Evolutionary conservation across 2,888 invertebrate genomes (phyloP).

Genomic region (Diaprepes abbreviatus): DNA sequence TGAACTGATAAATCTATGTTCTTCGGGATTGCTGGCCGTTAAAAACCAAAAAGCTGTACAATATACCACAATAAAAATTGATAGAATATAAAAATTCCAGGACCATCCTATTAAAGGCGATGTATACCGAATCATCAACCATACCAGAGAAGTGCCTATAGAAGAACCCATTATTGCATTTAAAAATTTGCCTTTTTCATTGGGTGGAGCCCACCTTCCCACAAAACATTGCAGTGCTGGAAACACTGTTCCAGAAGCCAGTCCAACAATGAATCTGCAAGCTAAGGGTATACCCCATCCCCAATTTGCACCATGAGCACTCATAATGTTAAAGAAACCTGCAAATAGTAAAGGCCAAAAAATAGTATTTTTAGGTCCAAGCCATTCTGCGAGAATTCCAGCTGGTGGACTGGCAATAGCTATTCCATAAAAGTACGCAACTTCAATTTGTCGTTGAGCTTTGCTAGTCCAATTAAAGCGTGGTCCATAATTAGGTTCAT

Average conservation of each 20-base stretch:
- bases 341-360: slow-evolving; percentile 27
- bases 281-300: slow-evolving; percentile 28
- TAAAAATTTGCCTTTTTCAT: slow-evolving; percentile 41
- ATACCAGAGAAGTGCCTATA: slow-evolving; percentile 29
- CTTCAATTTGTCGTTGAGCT: slow-evolving; percentile 23
- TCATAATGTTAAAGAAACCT: slow-evolving; percentile 18
- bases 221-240: slow-evolving; percentile 33
- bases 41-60: slow-evolving; percentile 32
- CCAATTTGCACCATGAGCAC: slow-evolving; percentile 27
- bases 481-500: slow-evolving; percentile 16
- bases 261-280: slow-evolving; percentile 34
- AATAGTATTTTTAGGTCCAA: slow-evolving; percentile 38
- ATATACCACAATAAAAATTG: slow-evolving; percentile 23
- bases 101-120: slow-evolving; percentile 28
- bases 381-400: slow-evolving; percentile 32
- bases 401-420: slow-evolving; percentile 30
- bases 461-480: slow-evolving; percentile 27
- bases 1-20: slow-evolving; percentile 24
- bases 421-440: slow-evolving; percentile 37
- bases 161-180: slow-evolving; percentile 34
- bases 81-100: slow-evolving; percentile 35
- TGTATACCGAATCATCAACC: slow-evolving; percentile 24
- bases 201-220: slow-evolving; percentile 36
- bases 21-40: slow-evolving; percentile 25
- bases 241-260: slow-evolving; percentile 31